Evolutionary conservation across 1,140 invertebrate genomes (phyloP).

Genomic region (Lordiphosa collinella): DNA sequence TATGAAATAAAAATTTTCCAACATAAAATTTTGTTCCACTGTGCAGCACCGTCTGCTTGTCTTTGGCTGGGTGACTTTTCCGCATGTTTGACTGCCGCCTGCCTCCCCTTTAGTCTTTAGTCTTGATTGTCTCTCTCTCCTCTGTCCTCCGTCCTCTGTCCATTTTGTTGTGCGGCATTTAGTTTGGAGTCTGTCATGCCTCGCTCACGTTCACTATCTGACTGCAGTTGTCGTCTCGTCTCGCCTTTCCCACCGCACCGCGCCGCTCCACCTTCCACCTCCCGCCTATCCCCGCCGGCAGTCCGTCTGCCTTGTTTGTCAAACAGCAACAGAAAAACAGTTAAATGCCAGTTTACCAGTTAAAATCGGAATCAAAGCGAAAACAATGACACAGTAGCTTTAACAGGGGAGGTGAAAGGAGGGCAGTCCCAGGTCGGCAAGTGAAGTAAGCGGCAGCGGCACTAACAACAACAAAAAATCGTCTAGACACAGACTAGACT

Average conservation of each 20-base stretch:
- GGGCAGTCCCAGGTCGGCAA: conserved; percentile 43
- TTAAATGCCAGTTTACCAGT: conserved; percentile 77
- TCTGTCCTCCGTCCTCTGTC: background rate
- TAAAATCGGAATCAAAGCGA: conserved; percentile 78
- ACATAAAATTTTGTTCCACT: background rate
- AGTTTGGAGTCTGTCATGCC: conserved; percentile 45
- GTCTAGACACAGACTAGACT: conserved; percentile 80
- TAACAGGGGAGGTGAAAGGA: conserved; percentile 24
- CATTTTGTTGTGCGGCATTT: conserved; percentile 26
- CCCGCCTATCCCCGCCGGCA: background rate
- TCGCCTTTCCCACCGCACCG: background rate
- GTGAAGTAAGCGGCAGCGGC: conserved; percentile 49
- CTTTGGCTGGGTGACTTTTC: conserved; percentile 54
- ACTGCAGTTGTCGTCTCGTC: conserved; percentile 40
- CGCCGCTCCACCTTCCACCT: background rate
- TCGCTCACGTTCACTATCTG: conserved; percentile 46
- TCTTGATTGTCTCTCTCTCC: conserved; percentile 14
- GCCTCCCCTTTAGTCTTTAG: conserved; percentile 14
- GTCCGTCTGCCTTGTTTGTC: conserved; percentile 74
- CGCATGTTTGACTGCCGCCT: conserved; percentile 46
- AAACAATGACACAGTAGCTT: conserved; percentile 75
- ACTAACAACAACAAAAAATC: conserved; percentile 63
- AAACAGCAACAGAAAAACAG: conserved; percentile 77
- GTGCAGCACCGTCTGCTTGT: conserved; percentile 7
- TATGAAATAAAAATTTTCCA: background rate